Conservation (phyloP, 2,888 invertebrate genomes). For the Phania funesta region DNA sequence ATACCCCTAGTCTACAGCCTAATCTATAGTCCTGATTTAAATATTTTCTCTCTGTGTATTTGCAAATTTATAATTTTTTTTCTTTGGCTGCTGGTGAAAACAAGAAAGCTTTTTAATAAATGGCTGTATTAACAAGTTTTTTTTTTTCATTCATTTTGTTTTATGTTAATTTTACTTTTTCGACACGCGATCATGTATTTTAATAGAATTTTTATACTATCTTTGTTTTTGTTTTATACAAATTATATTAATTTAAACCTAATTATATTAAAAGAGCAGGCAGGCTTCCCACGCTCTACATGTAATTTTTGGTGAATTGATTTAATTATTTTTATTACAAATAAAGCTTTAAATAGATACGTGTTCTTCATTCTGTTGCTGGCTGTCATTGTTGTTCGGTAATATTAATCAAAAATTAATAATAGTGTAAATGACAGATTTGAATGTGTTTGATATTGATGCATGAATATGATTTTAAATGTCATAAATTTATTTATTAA, state of each 20-base stretch:
- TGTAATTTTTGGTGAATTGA: too few species aligned
- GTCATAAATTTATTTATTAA: not conserved
- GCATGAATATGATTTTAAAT: not conserved
- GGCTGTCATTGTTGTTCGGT: too few species aligned
- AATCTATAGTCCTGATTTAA: too few species aligned
- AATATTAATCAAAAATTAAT: slow-evolving; percentile 33
- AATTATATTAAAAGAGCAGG: slow-evolving; percentile 38
- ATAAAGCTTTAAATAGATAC: too few species aligned
- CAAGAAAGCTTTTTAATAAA: slow-evolving; percentile 29
- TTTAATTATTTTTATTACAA: too few species aligned
- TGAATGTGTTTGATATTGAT: slow-evolving; percentile 35
- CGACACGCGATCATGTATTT: slow-evolving; percentile 58
- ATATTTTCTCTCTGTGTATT: not conserved
- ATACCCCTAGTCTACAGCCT: too few species aligned
- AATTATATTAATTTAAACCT: slow-evolving; percentile 49
- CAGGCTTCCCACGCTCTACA: slow-evolving; percentile 25
- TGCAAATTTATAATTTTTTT: not conserved
- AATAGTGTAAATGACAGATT: slow-evolving; percentile 8
- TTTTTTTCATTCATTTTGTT: slow-evolving; percentile 27
- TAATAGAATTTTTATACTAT: slow-evolving; percentile 42
- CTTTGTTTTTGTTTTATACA: slow-evolving; percentile 37
- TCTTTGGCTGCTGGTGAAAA: not conserved
- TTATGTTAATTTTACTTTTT: slow-evolving; percentile 37
- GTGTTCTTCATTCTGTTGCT: not conserved
- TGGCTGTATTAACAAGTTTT: not conserved